phyloP scores from a whole-genome alignment of 2,797 vertebrate species.

The Sebastes itinus region DNA sequence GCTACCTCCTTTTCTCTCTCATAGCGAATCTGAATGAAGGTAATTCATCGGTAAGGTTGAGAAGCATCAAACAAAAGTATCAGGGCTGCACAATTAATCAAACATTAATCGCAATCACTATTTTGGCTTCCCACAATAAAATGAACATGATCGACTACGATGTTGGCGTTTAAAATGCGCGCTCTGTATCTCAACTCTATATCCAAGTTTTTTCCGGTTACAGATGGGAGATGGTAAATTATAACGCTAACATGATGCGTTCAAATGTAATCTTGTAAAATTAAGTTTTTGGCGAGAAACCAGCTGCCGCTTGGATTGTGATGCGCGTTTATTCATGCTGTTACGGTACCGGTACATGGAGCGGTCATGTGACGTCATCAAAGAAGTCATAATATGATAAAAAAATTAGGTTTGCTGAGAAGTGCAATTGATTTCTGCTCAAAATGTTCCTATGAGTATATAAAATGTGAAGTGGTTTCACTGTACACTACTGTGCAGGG shows the following conservation, averaged over 20 bases:
- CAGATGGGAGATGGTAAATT: neutral
- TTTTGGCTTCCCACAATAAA: neutral
- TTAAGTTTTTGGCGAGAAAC: neutral
- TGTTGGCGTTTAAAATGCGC: neutral
- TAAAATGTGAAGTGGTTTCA: neutral
- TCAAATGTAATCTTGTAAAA: neutral
- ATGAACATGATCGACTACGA: neutral
- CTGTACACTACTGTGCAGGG: neutral
- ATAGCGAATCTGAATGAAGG: constrained; percentile 12
- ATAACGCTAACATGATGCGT: neutral
- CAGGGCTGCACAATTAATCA: neutral
- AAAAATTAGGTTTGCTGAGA: neutral
- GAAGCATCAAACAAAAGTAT: constrained; percentile 20
- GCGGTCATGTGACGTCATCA: neutral
- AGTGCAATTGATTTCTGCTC: neutral
- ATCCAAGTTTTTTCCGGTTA: neutral
- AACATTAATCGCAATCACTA: neutral
- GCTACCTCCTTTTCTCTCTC: neutral
- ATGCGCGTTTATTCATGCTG: neutral
- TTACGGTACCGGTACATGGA: neutral
- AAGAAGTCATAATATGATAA: neutral
- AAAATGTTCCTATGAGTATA: neutral
- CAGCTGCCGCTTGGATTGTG: neutral
- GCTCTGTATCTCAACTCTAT: neutral
- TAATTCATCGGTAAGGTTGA: constrained; percentile 10